Conservation (phyloP, 1,140 invertebrate species). For the Aphidius gifuensis region DNA sequence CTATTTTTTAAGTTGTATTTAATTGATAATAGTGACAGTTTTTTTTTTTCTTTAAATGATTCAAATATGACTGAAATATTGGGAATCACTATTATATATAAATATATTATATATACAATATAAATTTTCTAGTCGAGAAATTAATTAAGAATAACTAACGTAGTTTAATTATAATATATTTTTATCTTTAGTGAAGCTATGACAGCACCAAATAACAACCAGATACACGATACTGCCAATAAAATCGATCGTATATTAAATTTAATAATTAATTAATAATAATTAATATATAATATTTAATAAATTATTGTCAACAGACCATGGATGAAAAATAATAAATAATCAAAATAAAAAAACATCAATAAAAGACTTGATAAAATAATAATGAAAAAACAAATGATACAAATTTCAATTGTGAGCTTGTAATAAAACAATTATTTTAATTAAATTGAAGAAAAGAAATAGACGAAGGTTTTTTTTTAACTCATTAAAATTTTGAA, state of each 20-base stretch:
- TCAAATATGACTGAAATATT: conserved; percentile 19
- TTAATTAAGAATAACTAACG: conserved; percentile 35
- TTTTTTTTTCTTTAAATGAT: conserved; percentile 11
- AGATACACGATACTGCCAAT: conserved; percentile 10
- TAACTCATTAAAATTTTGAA: conserved; percentile 8
- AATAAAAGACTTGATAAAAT: too few relatives aligned
- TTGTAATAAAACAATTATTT: neutral
- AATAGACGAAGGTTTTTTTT: neutral
- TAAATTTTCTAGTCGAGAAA: conserved; percentile 36
- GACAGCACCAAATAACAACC: conserved; percentile 21
- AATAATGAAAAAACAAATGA: too few relatives aligned
- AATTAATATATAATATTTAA: too few relatives aligned
- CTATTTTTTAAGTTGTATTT: neutral
- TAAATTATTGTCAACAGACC: too few relatives aligned
- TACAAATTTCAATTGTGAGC: neutral
- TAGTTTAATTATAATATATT: conserved; percentile 41
- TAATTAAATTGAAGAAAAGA: neutral
- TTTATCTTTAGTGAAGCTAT: conserved; percentile 39
- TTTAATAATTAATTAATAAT: too few relatives aligned
- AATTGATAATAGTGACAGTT: neutral
- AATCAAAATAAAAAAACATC: too few relatives aligned
- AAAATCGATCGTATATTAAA: neutral
- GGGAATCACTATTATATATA: conserved; percentile 32
- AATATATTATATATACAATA: conserved; percentile 28
- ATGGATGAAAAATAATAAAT: too few relatives aligned